Evolutionary conservation across 2,888 invertebrate genomes (phyloP), one percentile per base, ranked within the genome.

Genomic region (Lacanobia wlatinum): DNA sequence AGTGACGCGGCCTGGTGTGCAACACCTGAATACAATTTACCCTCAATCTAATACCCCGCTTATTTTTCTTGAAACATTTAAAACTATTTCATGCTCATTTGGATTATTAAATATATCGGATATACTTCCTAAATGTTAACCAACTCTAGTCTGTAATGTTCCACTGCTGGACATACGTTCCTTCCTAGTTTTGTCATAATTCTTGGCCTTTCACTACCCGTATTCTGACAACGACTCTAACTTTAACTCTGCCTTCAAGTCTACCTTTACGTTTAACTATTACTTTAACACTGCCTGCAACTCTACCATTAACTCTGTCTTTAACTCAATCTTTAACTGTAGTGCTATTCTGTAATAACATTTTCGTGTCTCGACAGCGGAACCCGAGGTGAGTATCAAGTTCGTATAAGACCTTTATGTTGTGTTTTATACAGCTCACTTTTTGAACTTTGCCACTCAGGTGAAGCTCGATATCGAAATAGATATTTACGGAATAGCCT

Each of bases 1-100:
- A 86, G 85, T 86, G 87, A 86, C 86, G 88, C 88, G 82, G 72
- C 80, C 76, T 73, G 78, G 80, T 82, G 84, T 78, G 78, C 83
- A 78, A 73, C 80, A 82, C 76, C 81, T 73, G 68, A 66, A 77
- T 75, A 74, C 67, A 67, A 83, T 86, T 81, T 85, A 75, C 82
- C 87, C 87, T 53, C 21, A 65, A 43, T 71, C 71, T 72, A 60
- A 23, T 80, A 60, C 63, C 76, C 68, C 21, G 23, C 18, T 48
- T 60, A 23, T 40, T 46, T 21, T 23, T 23, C 60, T 67, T 21
- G 2, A 12, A 38, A 12, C 12, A 21, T 18, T 40, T n/a, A 8
- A 14, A 23, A 58, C 0, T 0, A 21, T 46, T 58, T 58, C 16
- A 73, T 60, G 52, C 62, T 52, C n/a, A 43, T 71, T 50, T 43